Base-by-base conservation (phyloP, 2,113 vertebrate genomes). In the Nothoprocta perdicaria region DNA sequence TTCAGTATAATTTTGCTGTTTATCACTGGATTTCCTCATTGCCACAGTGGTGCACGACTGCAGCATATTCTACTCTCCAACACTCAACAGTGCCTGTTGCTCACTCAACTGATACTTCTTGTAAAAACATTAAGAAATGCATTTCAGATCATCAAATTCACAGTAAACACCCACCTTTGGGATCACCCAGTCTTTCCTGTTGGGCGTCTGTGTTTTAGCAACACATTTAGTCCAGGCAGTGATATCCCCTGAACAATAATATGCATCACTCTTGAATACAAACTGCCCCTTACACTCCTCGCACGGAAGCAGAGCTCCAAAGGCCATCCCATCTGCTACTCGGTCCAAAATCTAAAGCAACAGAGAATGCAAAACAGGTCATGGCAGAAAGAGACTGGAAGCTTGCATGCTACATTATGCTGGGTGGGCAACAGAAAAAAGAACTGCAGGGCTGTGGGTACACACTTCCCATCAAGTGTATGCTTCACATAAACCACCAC, bases 211-310 rank as follows among this genome's bases (percentile, higher is more conserved):
- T 0, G 98, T 99, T 97, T 98, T 99, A 94, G 98, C 98, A 90
- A 99, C 98, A 33, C 99, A 99, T 94, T 99, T 99, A 23, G 99
- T 99, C 99, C 99, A 99, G 81, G 98, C 98, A 21, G 99, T 99
- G 89, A 99, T 98, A 63, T 99, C 97, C 19, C 99, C 99, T 0
- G 98, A 98, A 38, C 99, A 99, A 95, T 99, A 98, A 41, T 99
- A 99, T 0, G 98, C 98, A 0, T 99, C 98, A 0, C 98, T 98
- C 96, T 98, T 99, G 95, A 99, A 99, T 84, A 99, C 98, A 95
- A 99, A 97, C 97, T 99, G 99, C 27, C 99, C 99, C 2, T 96
- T 95, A 94, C 99, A 99, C 61, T 98, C 97, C 62, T 97, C 97
- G 0, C 99, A 99, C 78, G 98, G 97, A 72, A 98, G 98, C 9